Percentiles rank a stretch among this genome's conserved stretches.
Conservation (phyloP, 2,797 vertebrate species). For the Myotis vivesi region DNA sequence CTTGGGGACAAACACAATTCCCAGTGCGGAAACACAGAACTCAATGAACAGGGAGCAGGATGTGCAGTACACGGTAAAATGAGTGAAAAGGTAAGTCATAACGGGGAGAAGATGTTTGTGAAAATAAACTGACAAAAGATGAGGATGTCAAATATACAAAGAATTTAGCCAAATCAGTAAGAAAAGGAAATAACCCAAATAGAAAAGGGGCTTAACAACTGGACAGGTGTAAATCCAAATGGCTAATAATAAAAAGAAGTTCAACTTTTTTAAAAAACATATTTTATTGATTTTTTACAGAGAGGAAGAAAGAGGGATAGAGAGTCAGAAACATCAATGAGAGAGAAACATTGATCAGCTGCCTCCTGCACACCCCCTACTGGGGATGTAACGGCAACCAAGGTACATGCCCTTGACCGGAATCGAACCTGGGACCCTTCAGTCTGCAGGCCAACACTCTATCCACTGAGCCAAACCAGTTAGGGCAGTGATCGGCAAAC, state of each 20-base stretch:
- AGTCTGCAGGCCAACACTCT: too few species aligned
- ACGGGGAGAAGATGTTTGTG: background rate
- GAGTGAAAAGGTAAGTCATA: background rate
- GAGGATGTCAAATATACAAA: background rate
- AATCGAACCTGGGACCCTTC: too few species aligned
- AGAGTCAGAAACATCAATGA: too few species aligned
- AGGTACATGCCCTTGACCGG: too few species aligned
- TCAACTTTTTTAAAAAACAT: background rate
- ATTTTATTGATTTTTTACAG: too few species aligned
- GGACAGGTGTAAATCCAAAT: background rate
- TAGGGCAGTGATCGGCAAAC: too few species aligned
- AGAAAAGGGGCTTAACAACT: background rate
- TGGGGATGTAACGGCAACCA: too few species aligned
- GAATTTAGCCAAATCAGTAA: background rate
- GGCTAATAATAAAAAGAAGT: background rate
- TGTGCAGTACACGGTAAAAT: background rate
- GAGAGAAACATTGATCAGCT: too few species aligned
- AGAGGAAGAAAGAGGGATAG: too few species aligned
- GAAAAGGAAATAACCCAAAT: background rate
- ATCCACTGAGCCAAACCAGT: too few species aligned
- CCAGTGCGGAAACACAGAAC: background rate
- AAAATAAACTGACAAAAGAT: background rate
- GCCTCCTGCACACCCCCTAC: too few species aligned
- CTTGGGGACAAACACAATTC: background rate
- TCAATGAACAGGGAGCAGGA: background rate